A percentile compares a stretch with the other conserved stretches of the same genome.
phyloP scores from a whole-genome alignment of 2,797 vertebrate genomes.

The Pseudotriccus pelzelni region DNA sequence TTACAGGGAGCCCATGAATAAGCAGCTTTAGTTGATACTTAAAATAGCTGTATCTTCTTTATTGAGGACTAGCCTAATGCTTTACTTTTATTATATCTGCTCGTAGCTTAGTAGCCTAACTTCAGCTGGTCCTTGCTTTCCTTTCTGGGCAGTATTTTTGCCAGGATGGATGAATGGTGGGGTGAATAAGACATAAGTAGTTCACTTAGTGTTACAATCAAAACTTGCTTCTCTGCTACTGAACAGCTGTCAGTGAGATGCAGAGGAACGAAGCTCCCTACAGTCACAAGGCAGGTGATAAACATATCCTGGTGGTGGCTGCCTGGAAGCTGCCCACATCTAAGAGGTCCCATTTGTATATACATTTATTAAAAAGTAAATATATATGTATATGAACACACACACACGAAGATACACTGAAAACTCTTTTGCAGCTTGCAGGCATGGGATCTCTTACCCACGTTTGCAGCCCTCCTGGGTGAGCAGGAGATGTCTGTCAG shows the following conservation, averaged over 20 bases:
- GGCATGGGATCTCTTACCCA: accelerated
- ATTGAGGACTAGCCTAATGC: slow-evolving; percentile 15
- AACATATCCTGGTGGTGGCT: not conserved
- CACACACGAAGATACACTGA: not conserved
- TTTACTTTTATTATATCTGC: slow-evolving; percentile 36
- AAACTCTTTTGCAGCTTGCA: not conserved
- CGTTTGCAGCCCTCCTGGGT: accelerated
- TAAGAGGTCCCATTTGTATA: not conserved
- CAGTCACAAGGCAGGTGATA: not conserved
- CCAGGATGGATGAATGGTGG: not conserved
- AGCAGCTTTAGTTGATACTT: slow-evolving; percentile 71
- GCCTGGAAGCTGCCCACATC: not conserved
- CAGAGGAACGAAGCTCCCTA: accelerated
- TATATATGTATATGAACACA: accelerated
- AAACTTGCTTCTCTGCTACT: not conserved
- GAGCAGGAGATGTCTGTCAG: not conserved
- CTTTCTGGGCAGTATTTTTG: not conserved
- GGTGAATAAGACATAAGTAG: not conserved
- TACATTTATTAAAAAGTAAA: not conserved
- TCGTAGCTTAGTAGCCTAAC: not conserved
- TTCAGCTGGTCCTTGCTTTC: not conserved
- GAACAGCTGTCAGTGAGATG: accelerated
- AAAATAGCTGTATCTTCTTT: slow-evolving; percentile 70
- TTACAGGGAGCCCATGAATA: slow-evolving; percentile 62
- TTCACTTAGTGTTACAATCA: not conserved